phyloP scores from a whole-genome alignment of 2,888 invertebrate genomes.

The Chrysolina haemoptera region DNA sequence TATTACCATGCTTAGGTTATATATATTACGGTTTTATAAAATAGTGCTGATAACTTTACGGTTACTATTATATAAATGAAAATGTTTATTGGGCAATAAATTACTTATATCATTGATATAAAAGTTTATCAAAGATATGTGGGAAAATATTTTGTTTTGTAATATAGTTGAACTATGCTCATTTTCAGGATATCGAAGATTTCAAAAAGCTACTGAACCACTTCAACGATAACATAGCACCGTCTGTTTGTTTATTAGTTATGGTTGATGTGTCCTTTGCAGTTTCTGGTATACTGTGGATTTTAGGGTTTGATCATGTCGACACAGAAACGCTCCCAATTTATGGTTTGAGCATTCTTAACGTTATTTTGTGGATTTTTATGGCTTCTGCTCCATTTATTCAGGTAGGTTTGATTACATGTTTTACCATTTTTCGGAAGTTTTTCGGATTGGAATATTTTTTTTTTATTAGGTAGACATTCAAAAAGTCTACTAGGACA shows the following conservation, averaged over 20 bases:
- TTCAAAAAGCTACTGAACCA: slow-evolving; percentile 84
- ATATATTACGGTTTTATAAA: too few species aligned
- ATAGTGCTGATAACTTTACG: too few species aligned
- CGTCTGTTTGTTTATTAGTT: slow-evolving; percentile 84
- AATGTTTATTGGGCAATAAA: too few species aligned
- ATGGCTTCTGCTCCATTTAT: slow-evolving; percentile 80
- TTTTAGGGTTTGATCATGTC: slow-evolving; percentile 75
- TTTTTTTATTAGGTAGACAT: too few species aligned
- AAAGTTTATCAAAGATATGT: too few species aligned
- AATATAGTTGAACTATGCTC: neutral
- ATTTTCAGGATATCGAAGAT: slow-evolving; percentile 81
- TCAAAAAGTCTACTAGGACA: too few species aligned
- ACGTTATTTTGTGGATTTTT: slow-evolving; percentile 77
- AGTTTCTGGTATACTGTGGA: slow-evolving; percentile 79
- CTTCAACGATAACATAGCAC: slow-evolving; percentile 82
- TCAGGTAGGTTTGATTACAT: slow-evolving; percentile 72
- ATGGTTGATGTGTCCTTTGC: slow-evolving; percentile 83
- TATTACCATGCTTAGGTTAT: too few species aligned
- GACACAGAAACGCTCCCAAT: slow-evolving; percentile 75
- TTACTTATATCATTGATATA: too few species aligned
- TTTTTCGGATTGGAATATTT: neutral
- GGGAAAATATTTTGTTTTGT: too few species aligned
- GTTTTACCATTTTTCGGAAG: neutral
- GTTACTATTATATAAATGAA: too few species aligned
- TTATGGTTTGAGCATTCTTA: slow-evolving; percentile 75